phyloP scores from a whole-genome alignment of 2,113 vertebrate genomes.

The Alaudala cheleensis region DNA sequence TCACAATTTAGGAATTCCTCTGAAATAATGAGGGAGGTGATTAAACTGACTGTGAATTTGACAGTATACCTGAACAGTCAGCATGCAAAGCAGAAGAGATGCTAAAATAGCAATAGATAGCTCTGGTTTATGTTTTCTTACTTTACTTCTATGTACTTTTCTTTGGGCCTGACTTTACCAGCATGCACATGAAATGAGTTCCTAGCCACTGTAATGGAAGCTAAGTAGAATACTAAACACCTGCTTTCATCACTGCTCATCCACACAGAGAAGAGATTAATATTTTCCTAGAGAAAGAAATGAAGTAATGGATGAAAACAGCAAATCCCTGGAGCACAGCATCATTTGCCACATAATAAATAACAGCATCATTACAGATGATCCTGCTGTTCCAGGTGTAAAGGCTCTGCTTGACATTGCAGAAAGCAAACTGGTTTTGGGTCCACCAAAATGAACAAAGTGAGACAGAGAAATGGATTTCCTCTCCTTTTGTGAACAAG shows the following conservation, averaged over 20 bases:
- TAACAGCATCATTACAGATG: fast-evolving
- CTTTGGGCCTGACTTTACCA: neutral
- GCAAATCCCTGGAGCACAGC: neutral
- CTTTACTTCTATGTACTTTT: neutral
- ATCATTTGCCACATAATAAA: fast-evolving
- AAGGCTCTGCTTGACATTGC: neutral
- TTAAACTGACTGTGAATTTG: neutral
- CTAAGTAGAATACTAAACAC: neutral
- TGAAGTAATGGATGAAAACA: neutral
- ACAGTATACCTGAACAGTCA: neutral
- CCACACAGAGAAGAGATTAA: neutral
- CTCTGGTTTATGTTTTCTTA: neutral
- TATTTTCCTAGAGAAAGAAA: neutral
- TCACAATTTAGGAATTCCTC: neutral
- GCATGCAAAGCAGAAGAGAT: neutral
- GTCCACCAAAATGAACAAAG: neutral
- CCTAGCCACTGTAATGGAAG: neutral
- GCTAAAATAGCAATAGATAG: neutral
- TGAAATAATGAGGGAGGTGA: neutral
- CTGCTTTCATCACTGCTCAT: neutral
- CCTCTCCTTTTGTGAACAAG: neutral
- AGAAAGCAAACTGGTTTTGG: neutral
- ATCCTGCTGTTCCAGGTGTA: neutral
- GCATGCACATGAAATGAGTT: neutral
- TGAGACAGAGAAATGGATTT: neutral